Conservation (phyloP, 1,140 invertebrate species). For the Drosophila fuyamai region DNA sequence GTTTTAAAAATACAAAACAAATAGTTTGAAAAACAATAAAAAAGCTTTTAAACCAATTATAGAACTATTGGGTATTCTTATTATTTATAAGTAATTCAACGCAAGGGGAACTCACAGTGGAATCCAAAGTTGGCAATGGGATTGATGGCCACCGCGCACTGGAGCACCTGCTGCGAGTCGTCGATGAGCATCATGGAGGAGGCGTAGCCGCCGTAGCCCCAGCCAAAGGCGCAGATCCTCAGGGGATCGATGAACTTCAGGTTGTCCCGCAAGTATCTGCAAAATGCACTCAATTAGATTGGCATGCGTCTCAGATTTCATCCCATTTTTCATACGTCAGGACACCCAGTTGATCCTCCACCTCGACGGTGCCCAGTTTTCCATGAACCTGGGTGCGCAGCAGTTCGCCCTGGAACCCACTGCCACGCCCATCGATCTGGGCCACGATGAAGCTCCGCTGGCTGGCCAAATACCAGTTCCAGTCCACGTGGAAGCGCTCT, state of each 20-base stretch:
- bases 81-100: no score
- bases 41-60: no score
- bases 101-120: slow-evolving; percentile 88
- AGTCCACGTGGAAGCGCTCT: slow-evolving; percentile 90
- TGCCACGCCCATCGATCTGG: slow-evolving; percentile 92
- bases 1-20: no score
- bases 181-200: slow-evolving; percentile 90
- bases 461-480: slow-evolving; percentile 91
- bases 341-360: slow-evolving; percentile 95
- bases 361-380: slow-evolving; percentile 87
- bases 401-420: slow-evolving; percentile 91
- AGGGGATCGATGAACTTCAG: slow-evolving; percentile 90
- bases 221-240: slow-evolving; percentile 90
- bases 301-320: neutral
- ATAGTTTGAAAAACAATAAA: no score
- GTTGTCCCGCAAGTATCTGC: slow-evolving; percentile 89
- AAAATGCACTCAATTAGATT: neutral
- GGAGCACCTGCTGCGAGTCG: slow-evolving; percentile 89
- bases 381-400: slow-evolving; percentile 90
- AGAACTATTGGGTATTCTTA: no score
- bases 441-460: slow-evolving; percentile 91
- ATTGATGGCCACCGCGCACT: slow-evolving; percentile 92
- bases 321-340: slow-evolving; percentile 86
- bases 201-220: slow-evolving; percentile 90
- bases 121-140: slow-evolving; percentile 92